Evolutionary conservation across 2,113 vertebrate genomes (phyloP), one percentile per base, ranked within the genome.

Genomic region (Eclectus roratus): DNA sequence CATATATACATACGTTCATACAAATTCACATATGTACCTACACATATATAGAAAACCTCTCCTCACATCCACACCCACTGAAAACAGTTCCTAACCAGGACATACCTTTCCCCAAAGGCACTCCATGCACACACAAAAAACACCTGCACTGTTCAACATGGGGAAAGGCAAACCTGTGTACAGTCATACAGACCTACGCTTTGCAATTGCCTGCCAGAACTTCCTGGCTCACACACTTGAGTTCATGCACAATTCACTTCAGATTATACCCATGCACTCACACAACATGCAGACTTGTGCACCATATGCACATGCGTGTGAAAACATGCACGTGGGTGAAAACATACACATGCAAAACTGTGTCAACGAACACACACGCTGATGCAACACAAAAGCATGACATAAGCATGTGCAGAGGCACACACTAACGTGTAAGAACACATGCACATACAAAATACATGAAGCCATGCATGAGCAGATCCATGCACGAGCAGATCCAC

Each of bases 271-370:
- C 14, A 17, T 7, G 10, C n/a, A 9, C 17, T 44, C 35, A 39
- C 9, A 37, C 11, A 17, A 19, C 10, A 1, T 3, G 25, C 11
- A 9, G 5, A 6, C 5, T 7, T 3, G 2, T 8, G 10, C 11
- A 39, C 44, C 21, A 8, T 2, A 21, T 2, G 7, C 4, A 44
- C 37, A 33, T 11, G 31, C 29, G 5, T 5, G 13, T 17, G 46
- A 70, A 87, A 74, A 56, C 3, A 5, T 17, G 43, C 43, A 43
- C 15, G 43, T 43, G 43, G 16, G 43, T 43, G 43, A 43, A 44
- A 44, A 44, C 44, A 44, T 15, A 50, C 1, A 20, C 12, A 11
- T 23, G 10, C 29, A 68, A 41, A 44, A 6, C 24, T 46, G 44
- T 5, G 3, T 17, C 63, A 53, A 64, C 2, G 23, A 74, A n/a